These are phyloP conservation scores for Agrochola lychnidis DNA, from an alignment of 2,888 invertebrate genomes.

Conservation along the genomic window DNA sequence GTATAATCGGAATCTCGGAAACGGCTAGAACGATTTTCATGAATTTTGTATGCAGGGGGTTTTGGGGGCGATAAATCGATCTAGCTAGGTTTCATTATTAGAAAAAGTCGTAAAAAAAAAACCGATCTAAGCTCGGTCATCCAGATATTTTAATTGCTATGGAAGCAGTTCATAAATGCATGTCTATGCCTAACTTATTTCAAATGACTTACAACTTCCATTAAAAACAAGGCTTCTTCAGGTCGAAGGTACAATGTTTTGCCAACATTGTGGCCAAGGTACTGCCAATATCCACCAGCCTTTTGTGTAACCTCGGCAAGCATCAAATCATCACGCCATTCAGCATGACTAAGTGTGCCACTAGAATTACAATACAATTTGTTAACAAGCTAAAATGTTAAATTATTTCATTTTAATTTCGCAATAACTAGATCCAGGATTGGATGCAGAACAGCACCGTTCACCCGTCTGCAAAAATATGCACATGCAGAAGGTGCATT, in stretches of 20 bases:
- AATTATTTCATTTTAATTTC: background rate
- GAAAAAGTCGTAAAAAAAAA: too few species aligned
- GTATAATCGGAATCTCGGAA: too few species aligned
- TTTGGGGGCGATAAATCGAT: too few species aligned
- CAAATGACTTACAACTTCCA: slow-evolving; percentile 91
- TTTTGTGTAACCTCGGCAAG: slow-evolving; percentile 90
- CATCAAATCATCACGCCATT: slow-evolving; percentile 89
- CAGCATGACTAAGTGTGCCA: slow-evolving; percentile 89
- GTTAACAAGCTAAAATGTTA: too few species aligned
- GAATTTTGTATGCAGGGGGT: too few species aligned
- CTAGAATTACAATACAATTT: slow-evolving; percentile 70
- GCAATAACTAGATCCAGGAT: background rate
- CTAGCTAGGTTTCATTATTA: too few species aligned
- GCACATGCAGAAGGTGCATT: too few species aligned
- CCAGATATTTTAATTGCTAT: background rate
- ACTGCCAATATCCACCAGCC: slow-evolving; percentile 90
- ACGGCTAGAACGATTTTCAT: too few species aligned
- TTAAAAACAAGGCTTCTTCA: slow-evolving; percentile 92
- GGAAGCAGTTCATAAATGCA: background rate
- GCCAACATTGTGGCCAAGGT: slow-evolving; percentile 88
- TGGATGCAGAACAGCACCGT: background rate
- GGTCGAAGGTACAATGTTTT: slow-evolving; percentile 89
- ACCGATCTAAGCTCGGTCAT: too few species aligned
- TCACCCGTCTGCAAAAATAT: background rate
- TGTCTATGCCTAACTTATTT: background rate